Percentiles rank a stretch among this genome's conserved stretches.
phyloP scores from a whole-genome alignment of 1,140 invertebrate genomes.

The Scylla paramamosain region DNA sequence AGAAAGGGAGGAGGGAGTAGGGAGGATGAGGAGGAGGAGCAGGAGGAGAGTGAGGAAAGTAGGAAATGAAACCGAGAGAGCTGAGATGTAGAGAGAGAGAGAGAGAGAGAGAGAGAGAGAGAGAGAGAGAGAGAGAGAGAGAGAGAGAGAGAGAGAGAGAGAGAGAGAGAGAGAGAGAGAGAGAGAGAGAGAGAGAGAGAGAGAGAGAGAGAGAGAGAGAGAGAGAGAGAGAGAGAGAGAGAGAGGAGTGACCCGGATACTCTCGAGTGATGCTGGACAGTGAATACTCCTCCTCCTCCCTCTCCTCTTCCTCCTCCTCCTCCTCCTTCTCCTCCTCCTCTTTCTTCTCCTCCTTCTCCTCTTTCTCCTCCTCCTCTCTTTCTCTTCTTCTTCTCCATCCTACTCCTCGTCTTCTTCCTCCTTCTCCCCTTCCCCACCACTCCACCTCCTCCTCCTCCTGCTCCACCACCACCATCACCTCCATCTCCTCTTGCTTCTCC shows the following conservation, averaged over 20 bases:
- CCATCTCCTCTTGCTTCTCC: neutral
- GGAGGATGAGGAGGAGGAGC: neutral
- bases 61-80: neutral
- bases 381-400: neutral
- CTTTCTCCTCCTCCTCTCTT: too few species aligned
- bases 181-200: conserved; percentile 20
- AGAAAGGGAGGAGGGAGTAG: neutral
- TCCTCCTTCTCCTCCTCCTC: neutral
- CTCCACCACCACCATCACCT: too few species aligned
- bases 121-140: conserved; percentile 4
- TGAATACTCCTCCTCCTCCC: neutral
- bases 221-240: conserved; percentile 1
- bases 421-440: neutral
- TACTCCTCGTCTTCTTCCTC: neutral
- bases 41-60: conserved; percentile 1
- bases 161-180: conserved; percentile 8
- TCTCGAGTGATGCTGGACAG: conserved; percentile 17
- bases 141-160: too few species aligned
- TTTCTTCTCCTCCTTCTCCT: too few species aligned
- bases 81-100: neutral
- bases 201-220: conserved; percentile 20
- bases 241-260: conserved; percentile 18
- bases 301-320: neutral
- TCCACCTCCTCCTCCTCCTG: too few species aligned
- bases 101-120: conserved; percentile 20